Percentiles rank a stretch among this genome's conserved stretches.
Evolutionary conservation across 2,113 vertebrate species (phyloP).

Genomic region (Egretta garzetta): DNA sequence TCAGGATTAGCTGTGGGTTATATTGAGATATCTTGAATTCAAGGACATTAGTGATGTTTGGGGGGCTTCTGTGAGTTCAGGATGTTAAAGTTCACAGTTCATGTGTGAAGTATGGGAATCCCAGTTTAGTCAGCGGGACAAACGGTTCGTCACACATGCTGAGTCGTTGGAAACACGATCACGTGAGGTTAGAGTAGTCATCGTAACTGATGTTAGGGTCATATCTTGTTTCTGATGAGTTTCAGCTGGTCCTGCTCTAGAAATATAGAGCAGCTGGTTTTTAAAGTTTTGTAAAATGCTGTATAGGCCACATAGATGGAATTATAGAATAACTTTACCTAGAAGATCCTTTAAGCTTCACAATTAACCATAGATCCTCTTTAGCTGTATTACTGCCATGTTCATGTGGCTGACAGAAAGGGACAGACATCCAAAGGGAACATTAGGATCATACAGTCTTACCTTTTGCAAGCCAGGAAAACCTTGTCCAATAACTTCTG

Average conservation of each 20-base stretch:
- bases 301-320: background rate
- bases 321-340: slow-evolving; percentile 1
- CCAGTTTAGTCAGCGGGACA: slow-evolving; percentile 57
- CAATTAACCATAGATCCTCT: background rate
- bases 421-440: background rate
- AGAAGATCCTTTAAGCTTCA: background rate
- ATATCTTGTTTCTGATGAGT: slow-evolving; percentile 70
- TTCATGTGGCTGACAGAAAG: background rate
- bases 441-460: background rate
- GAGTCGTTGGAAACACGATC: slow-evolving; percentile 64
- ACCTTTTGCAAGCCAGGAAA: background rate
- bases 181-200: slow-evolving; percentile 25
- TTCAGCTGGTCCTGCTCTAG: slow-evolving; percentile 66
- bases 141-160: slow-evolving; percentile 61
- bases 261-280: slow-evolving; percentile 59
- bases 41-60: background rate
- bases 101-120: slow-evolving; percentile 57
- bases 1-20: slow-evolving; percentile 23
- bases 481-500: background rate
- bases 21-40: slow-evolving; percentile 25
- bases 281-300: background rate
- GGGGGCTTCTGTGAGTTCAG: background rate
- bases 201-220: slow-evolving; percentile 53
- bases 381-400: background rate
- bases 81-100: slow-evolving; percentile 59